Evolutionary conservation across 2,888 invertebrate genomes (phyloP).

Genomic region (Spisula subtruncata): DNA sequence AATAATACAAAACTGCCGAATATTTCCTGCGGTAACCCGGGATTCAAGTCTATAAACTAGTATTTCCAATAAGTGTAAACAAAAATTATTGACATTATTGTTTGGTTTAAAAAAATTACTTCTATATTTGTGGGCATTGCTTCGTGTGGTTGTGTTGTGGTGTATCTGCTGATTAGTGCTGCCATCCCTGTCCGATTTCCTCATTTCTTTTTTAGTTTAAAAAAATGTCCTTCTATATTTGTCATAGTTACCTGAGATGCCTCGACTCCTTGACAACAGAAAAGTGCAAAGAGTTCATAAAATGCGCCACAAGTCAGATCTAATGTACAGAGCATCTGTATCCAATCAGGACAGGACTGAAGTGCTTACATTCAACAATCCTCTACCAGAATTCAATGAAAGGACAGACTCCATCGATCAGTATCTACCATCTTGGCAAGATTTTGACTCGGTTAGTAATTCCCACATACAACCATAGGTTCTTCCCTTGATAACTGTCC

Average conservation of each 20-base stretch:
- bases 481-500: too few species aligned
- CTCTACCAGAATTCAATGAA: conserved; percentile 81
- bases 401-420: conserved; percentile 75
- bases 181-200: too few species aligned
- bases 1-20: too few species aligned
- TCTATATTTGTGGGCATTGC: conserved; percentile 17
- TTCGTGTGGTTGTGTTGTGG: too few species aligned
- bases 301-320: conserved; percentile 83
- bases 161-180: too few species aligned
- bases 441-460: conserved; percentile 56
- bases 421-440: conserved; percentile 83
- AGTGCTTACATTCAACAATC: conserved; percentile 85
- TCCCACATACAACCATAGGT: neutral
- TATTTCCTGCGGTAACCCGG: too few species aligned
- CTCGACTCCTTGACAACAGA: conserved; percentile 78
- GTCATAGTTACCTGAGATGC: conserved; percentile 83
- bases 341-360: conserved; percentile 84
- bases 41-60: too few species aligned
- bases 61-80: too few species aligned
- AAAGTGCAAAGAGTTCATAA: conserved; percentile 73
- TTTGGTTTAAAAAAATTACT: neutral
- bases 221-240: neutral
- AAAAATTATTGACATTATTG: neutral
- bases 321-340: conserved; percentile 85
- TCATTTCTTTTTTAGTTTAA: too few species aligned